A percentile compares a stretch with the other conserved stretches of the same genome.
These are phyloP conservation scores for Nicator chloris DNA, from an alignment of 2,113 vertebrate genomes.

Conservation along the genomic window DNA sequence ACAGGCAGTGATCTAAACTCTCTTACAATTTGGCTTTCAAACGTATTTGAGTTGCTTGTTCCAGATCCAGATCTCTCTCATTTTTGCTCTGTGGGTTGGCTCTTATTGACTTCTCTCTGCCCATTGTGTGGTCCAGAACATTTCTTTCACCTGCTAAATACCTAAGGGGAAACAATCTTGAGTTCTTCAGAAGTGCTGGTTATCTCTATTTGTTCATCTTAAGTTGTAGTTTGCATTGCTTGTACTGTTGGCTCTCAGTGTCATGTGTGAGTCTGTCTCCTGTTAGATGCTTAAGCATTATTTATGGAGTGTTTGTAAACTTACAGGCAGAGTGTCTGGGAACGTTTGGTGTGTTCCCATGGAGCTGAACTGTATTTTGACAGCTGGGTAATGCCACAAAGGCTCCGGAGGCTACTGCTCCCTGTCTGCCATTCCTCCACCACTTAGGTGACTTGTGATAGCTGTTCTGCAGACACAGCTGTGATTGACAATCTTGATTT, in stretches of 20 bases:
- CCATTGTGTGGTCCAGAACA: background rate
- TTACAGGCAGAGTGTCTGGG: background rate
- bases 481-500: background rate
- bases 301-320: slow-evolving; percentile 28
- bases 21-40: background rate
- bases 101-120: background rate
- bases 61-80: background rate
- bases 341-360: slow-evolving; percentile 5
- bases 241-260: background rate
- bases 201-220: background rate
- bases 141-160: background rate
- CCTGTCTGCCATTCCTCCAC: background rate
- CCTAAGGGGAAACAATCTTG: background rate
- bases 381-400: background rate
- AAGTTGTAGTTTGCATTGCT: background rate
- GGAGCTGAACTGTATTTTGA: slow-evolving; percentile 26
- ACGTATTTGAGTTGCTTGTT: background rate
- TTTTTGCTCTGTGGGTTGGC: background rate
- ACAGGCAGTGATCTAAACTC: background rate
- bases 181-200: background rate
- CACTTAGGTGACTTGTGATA: background rate
- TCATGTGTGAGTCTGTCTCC: background rate
- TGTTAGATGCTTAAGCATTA: background rate
- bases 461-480: background rate
- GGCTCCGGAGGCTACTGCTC: background rate